Evolutionary conservation across 2,797 vertebrate genomes (phyloP), one percentile per base, ranked within the genome.

Genomic region (Smutsia gigantea): DNA sequence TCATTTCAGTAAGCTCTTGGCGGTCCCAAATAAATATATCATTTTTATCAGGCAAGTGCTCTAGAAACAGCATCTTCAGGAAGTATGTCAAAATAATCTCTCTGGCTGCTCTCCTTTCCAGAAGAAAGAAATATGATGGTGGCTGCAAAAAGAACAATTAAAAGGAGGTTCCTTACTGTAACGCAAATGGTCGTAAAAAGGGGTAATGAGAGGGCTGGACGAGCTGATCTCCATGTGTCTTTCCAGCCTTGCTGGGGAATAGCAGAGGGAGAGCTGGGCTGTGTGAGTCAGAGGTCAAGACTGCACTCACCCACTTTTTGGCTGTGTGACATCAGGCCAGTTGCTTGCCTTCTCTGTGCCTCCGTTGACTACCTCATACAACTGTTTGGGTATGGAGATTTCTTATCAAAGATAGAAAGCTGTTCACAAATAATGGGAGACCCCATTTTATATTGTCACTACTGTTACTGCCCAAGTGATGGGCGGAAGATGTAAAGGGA

Each of bases 1-100:
- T 97, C 93, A 97, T 94, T 98, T 97, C 87, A 89, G 97, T 97
- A 97, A 95, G 94, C 95, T 97, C 92, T 93, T 96, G 97, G 94
- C 87, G 59, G 79, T 93, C 81, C 95, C 93, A 94, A 98, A 98
- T 97, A 98, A 97, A 98, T 97, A 97, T 79, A 96, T 98, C 95
- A 97, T 97, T 97, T 97, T 97, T 97, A 98, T 97, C 97, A 95
- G 95, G 95, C 95, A 87, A 85, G 95, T 34, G 86, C 66, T 96
- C 95, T 87, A 95, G 95, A 97, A 96, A 94, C 88, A 91, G 71
- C n/a, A 15, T 97, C 95, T 98, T 96, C 85, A 88, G 93, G 91
- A 98, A 97, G 96, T 97, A 95, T 88, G 97, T 96, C 85, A 97
- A 93, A 96, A 95, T 96, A 94, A 98, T 97, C 95, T 97, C 90